Conservation (phyloP, 2,888 invertebrate species). For the Macaria liturata region DNA sequence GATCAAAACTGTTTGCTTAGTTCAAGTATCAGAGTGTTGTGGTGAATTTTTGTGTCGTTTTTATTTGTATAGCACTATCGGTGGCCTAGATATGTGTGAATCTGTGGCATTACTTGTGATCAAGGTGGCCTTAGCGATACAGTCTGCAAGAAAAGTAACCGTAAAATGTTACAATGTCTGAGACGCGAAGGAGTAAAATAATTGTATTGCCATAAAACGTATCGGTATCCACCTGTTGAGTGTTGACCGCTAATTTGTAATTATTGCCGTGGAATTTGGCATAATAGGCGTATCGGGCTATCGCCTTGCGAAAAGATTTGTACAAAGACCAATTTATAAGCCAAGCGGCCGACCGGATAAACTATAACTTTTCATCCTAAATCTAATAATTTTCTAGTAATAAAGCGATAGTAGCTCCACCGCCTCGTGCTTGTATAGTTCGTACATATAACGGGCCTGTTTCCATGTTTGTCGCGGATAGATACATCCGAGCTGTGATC, state of each 20-base stretch:
- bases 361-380: no score
- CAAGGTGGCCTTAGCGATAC: constrained; percentile 12
- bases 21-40: constrained; percentile 15
- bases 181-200: constrained; percentile 36
- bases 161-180: constrained; percentile 13
- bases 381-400: no score
- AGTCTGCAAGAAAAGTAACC: constrained; percentile 2
- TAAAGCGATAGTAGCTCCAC: no score
- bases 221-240: constrained; percentile 47
- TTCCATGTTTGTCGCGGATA: constrained; percentile 54
- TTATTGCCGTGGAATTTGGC: constrained; percentile 66
- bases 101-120: constrained; percentile 5
- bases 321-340: no score
- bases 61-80: constrained; percentile 13
- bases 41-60: constrained; percentile 15
- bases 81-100: constrained; percentile 6
- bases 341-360: no score
- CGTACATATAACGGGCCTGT: constrained; percentile 54
- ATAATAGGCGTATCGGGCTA: constrained; percentile 57
- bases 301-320: constrained; percentile 67
- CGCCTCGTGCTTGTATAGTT: no score
- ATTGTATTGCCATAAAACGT: constrained; percentile 43
- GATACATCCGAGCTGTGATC: constrained; percentile 34
- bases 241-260: constrained; percentile 64
- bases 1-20: constrained; percentile 12